phyloP scores from a whole-genome alignment of 2,113 vertebrate species.

The Murina feae region DNA sequence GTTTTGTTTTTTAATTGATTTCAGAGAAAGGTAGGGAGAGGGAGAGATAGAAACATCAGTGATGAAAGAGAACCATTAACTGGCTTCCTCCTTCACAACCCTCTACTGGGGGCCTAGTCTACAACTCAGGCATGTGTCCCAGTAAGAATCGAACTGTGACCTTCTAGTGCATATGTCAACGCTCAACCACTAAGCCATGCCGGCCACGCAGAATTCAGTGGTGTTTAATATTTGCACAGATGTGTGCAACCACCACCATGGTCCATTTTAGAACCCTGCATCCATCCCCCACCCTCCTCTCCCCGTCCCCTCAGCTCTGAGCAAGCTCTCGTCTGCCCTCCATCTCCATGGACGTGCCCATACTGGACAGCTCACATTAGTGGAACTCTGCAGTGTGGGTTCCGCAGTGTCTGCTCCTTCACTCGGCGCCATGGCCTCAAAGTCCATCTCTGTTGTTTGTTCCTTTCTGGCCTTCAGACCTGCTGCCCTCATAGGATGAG shows the following conservation, averaged over 20 bases:
- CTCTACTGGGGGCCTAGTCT: too few species aligned
- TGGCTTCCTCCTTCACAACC: too few species aligned
- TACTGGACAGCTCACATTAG: too few species aligned
- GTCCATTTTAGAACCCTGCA: neutral
- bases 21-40: too few species aligned
- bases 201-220: neutral
- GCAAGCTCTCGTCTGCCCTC: neutral
- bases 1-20: too few species aligned
- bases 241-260: fast-evolving
- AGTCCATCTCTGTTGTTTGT: fast-evolving
- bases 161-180: too few species aligned
- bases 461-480: neutral
- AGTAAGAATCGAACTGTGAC: too few species aligned
- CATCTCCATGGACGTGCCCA: neutral
- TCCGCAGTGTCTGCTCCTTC: fast-evolving
- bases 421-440: fast-evolving
- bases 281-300: too few species aligned
- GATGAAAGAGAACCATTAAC: too few species aligned
- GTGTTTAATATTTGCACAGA: neutral
- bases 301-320: fast-evolving
- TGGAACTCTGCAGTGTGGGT: fast-evolving
- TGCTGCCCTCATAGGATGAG: fast-evolving
- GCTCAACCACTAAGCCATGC: too few species aligned
- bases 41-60: too few species aligned
- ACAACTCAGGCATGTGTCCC: too few species aligned